These are phyloP conservation scores for Phylloscopus whistleri DNA, from an alignment of 2,113 vertebrate species.

Conservation along the genomic window DNA sequence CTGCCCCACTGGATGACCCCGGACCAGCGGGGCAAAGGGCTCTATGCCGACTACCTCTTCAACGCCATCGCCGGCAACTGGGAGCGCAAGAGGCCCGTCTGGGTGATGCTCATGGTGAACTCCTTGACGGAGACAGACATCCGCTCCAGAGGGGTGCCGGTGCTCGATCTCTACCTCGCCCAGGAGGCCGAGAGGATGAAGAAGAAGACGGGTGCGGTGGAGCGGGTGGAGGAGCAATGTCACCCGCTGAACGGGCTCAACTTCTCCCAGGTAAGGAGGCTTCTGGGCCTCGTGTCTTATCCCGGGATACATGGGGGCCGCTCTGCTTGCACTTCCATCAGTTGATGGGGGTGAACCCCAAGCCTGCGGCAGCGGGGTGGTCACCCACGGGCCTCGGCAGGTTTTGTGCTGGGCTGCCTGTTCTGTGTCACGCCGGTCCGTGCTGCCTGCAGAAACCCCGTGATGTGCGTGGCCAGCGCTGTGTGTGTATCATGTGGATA, in stretches of 20 bases:
- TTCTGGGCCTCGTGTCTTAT: not conserved
- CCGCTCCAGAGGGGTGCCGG: constrained; percentile 89
- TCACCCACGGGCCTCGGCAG: fast-evolving
- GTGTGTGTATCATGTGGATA: not conserved
- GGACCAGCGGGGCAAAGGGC: constrained; percentile 89
- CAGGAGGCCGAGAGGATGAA: constrained; percentile 91
- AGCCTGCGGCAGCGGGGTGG: fast-evolving
- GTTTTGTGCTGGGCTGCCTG: fast-evolving
- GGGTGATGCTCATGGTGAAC: constrained; percentile 99
- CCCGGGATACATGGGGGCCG: fast-evolving
- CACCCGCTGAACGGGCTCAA: constrained; percentile 95
- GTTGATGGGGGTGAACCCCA: not conserved
- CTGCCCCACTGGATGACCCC: constrained; percentile 97
- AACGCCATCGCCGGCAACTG: constrained; percentile 96
- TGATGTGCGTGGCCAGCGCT: fast-evolving
- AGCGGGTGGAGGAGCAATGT: constrained; percentile 95
- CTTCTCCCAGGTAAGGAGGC: constrained; percentile 90
- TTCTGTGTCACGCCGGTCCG: fast-evolving
- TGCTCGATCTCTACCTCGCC: constrained; percentile 93
- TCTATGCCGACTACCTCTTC: constrained; percentile 96
- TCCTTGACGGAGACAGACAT: constrained; percentile 94
- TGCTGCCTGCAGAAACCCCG: not conserved
- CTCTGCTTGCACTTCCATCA: not conserved
- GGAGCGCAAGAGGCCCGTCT: constrained; percentile 96
- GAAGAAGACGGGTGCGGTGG: constrained; percentile 91